These are phyloP conservation scores for Chromis chromis DNA, from an alignment of 2,797 vertebrate genomes.

Conservation along the genomic window DNA sequence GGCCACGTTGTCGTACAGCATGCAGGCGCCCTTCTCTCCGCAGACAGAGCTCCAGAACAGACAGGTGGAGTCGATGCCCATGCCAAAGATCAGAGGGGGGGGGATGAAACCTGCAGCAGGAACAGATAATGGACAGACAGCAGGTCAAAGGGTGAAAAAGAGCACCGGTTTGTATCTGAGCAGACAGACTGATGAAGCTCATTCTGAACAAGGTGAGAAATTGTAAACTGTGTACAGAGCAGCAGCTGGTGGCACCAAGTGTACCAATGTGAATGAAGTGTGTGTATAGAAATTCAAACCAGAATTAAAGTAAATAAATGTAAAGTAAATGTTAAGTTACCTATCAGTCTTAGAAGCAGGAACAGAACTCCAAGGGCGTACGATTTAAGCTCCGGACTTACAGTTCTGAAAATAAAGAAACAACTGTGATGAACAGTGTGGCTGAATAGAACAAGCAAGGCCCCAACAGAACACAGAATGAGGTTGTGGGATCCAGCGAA, in stretches of 20 bases:
- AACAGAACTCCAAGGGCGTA: conserved; percentile 97
- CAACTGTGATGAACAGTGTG: not conserved
- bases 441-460: not conserved
- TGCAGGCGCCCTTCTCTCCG: conserved; percentile 93
- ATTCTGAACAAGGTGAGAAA: conserved; percentile 45
- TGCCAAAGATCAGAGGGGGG: conserved; percentile 97
- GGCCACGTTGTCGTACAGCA: conserved; percentile 95
- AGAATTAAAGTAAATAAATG: not conserved
- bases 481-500: not conserved
- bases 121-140: conserved; percentile 42
- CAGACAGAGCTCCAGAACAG: conserved; percentile 98
- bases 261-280: not conserved
- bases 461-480: too few relatives aligned
- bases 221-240: conserved; percentile 19
- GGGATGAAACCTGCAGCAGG: conserved; percentile 93
- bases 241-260: not conserved
- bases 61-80: conserved; percentile 98
- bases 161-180: conserved; percentile 29
- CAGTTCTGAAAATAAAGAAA: conserved; percentile 86
- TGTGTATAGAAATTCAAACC: not conserved
- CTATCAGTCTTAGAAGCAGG: conserved; percentile 94
- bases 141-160: conserved; percentile 54
- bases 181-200: conserved; percentile 37
- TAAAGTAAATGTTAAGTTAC: conserved; percentile 70
- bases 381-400: conserved; percentile 97